Percentiles rank a stretch among this genome's conserved stretches.
These are phyloP conservation scores for Platygyra sinensis DNA, from an alignment of 64 coral and sea anemone genomes.

Conservation along the genomic window DNA sequence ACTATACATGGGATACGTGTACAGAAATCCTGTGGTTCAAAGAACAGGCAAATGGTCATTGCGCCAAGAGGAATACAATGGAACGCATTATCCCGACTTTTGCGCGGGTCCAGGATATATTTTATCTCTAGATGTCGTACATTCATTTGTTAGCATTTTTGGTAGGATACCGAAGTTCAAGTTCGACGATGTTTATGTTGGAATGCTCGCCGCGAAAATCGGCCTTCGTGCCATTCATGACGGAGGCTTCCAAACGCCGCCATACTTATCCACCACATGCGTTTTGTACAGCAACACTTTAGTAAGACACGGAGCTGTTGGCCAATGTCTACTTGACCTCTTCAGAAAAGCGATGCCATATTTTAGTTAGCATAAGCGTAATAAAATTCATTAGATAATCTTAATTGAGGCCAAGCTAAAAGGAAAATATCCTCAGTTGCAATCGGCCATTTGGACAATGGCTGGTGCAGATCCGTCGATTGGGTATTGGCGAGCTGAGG, in stretches of 20 bases:
- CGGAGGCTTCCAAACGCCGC: conserved; percentile 17
- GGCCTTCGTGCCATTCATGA: conserved; percentile 14
- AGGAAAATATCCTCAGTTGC: no score
- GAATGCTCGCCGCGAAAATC: conserved; percentile 53
- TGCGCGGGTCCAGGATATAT: conserved; percentile 66
- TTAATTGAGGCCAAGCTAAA: no score
- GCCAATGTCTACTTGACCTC: conserved; percentile 12
- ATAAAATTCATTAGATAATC: no score
- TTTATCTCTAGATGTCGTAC: conserved; percentile 58
- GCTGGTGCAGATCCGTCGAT: no score
- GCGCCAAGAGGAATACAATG: conserved; percentile 40
- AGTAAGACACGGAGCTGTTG: conserved; percentile 8
- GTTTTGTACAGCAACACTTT: conserved; percentile 29
- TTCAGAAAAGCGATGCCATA: conserved; percentile 14
- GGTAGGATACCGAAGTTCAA: conserved; percentile 35
- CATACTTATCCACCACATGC: conserved; percentile 13
- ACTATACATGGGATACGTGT: conserved; percentile 64
- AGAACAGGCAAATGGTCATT: conserved; percentile 14
- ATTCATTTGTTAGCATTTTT: conserved; percentile 27
- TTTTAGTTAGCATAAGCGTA: not conserved
- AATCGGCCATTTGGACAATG: no score
- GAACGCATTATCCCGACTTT: conserved; percentile 52
- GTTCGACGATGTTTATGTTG: conserved; percentile 75
- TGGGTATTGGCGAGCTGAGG: no score
- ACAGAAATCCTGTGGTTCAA: conserved; percentile 34